Conservation (phyloP, 2,113 vertebrate species). For the Apteryx mantelli region DNA sequence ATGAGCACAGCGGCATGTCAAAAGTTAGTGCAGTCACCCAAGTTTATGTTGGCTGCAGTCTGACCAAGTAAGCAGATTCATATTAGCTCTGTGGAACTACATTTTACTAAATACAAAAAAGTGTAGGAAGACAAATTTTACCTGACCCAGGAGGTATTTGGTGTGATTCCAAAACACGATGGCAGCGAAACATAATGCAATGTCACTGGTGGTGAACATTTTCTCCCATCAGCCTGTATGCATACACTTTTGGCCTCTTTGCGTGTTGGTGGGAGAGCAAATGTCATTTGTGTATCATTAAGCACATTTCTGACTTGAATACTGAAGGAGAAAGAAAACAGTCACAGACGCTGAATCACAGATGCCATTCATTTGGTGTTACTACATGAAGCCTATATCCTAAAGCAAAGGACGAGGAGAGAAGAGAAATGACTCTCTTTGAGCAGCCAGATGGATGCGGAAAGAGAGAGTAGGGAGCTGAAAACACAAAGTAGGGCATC, state of each 20-base stretch:
- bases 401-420: background rate
- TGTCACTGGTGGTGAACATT: slow-evolving; percentile 67
- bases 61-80: background rate
- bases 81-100: background rate
- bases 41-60: background rate
- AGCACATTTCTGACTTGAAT: slow-evolving; percentile 75
- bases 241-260: slow-evolving; percentile 81
- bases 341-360: background rate
- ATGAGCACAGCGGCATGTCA: background rate
- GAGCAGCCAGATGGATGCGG: background rate
- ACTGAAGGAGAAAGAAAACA: slow-evolving; percentile 61
- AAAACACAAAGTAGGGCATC: slow-evolving; percentile 8
- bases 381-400: background rate
- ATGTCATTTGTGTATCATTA: slow-evolving; percentile 79
- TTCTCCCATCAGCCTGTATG: slow-evolving; percentile 72
- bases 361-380: background rate
- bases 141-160: slow-evolving; percentile 82
- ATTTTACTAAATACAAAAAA: background rate
- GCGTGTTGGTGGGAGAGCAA: slow-evolving; percentile 81
- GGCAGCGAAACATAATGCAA: slow-evolving; percentile 81
- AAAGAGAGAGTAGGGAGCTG: background rate
- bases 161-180: slow-evolving; percentile 73
- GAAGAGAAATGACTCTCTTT: background rate
- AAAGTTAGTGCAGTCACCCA: background rate
- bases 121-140: slow-evolving; percentile 27